Conservation (phyloP, 2,113 vertebrate species). For the Labeo catla region DNA sequence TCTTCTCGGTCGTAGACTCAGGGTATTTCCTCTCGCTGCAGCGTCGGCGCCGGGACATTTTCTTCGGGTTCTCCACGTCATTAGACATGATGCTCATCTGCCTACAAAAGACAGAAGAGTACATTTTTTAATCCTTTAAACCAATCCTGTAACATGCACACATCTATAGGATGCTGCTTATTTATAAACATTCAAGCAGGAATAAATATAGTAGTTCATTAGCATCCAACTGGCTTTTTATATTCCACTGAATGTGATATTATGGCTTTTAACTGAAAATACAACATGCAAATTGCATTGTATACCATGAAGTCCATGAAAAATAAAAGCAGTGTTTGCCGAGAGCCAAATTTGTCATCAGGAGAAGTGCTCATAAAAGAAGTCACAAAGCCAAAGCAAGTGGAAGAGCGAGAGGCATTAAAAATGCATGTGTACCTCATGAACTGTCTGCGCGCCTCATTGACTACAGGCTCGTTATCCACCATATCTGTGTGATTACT, state of each 20-base stretch:
- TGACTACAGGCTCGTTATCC: slow-evolving; percentile 81
- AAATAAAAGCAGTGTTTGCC: background rate
- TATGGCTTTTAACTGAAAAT: background rate
- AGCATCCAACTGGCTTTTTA: background rate
- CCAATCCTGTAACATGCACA: background rate
- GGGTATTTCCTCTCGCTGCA: slow-evolving; percentile 76
- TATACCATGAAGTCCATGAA: background rate
- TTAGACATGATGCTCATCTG: slow-evolving; percentile 88
- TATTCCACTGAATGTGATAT: background rate
- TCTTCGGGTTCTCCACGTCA: slow-evolving; percentile 80
- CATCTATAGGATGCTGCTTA: background rate
- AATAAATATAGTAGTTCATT: background rate
- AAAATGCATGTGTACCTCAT: slow-evolving; percentile 79
- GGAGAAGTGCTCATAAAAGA: background rate
- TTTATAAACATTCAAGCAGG: background rate
- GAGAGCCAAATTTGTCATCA: background rate
- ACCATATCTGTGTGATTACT: slow-evolving; percentile 89
- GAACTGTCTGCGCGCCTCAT: slow-evolving; percentile 86
- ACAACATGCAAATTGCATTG: background rate
- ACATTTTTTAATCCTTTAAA: background rate
- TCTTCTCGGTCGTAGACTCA: slow-evolving; percentile 70
- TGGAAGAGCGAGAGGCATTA: background rate
- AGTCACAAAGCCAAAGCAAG: background rate
- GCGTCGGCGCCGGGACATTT: slow-evolving; percentile 74
- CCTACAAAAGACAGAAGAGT: slow-evolving; percentile 67